Base-by-base conservation (phyloP, 2,113 vertebrate species). In the Dermatemys mawii region DNA sequence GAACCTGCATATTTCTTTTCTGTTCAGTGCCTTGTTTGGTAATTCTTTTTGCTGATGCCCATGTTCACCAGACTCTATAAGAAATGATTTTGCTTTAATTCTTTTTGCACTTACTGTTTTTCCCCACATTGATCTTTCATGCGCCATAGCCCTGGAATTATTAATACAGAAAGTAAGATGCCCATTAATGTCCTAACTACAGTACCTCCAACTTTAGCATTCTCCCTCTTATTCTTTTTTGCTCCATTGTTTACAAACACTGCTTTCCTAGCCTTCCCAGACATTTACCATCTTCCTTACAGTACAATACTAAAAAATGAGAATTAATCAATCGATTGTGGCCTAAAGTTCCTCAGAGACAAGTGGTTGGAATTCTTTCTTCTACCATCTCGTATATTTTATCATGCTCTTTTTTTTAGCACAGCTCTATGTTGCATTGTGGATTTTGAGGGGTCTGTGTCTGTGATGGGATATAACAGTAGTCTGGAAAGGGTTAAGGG, bases 271-370 rank as follows among this genome's bases (percentile, higher is more conserved):
- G 12, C 53, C 9, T 12, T 75, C 83, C 44, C 32, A 76, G 26
- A 26, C 21, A 32, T 3, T n/a, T 21, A 5, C n/a, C 53, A 16
- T 21, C 24, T 38, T 46, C 6, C 46, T 83, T 4, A 35, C 24
- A 32, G 4, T 7, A 12, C 10, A n/a, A 8, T 57, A 6, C 7
- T 0, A 0, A 44, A 27, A 29, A 70, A 22, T 27, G 5, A 55
- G 51, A 81, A 81, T 8, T 26, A 4, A 7, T 1, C 8, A 2
- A 5, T 88, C 29, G 51, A 14, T 26, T 79, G 11, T 55, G 21
- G 12, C 6, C n/a, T 27, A 57, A 22, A 1, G 1, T 27, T 79
- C 46, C 35, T 79, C 32, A 22, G 11, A 70, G 32, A 57, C 6
- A 85, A 9, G 29, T 19, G 2, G 2, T 7, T 12, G 35, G 16